Evolutionary conservation across 2,888 invertebrate genomes (phyloP), one percentile per base, ranked within the genome.

Genomic region (Lottia gigantea): DNA sequence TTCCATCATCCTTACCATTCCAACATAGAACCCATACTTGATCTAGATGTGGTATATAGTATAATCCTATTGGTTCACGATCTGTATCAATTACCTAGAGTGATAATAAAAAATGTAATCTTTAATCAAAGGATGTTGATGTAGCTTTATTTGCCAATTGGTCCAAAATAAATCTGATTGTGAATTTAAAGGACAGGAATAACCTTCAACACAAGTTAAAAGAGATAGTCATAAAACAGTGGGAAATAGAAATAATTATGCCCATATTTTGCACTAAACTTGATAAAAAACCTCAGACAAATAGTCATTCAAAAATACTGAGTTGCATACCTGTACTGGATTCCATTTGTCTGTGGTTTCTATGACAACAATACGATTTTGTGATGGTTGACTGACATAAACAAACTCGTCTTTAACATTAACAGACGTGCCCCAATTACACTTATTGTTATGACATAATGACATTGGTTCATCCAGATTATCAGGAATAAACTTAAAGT

Each of bases 1-100:
- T 92, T 78, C 92, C 90, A 76, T 90, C 90, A 62, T 83, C 75
- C 45, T 82, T 80, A 7, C 82, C 79, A 64, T 92, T 90, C 93
- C 93, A 93, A 85, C 93, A 93, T 68, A 93, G 87, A 23, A 93
- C 91, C 94, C 93, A 94, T 1, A 94, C 92, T 87, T 94, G 93
- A 86, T 94, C 93, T 77, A 93, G 87, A 80, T 92, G 92, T 16
- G 92, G 91, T 2, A 94, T 92, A 86, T 94, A 93, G 83, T 92
- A 91, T 63, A 94, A 87, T 75, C 92, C 92, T 26, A 93, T 93
- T 0, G 94, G 94, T 81, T 91, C 92, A 84, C 92, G 92, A 85
- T 94, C 93, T 1, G 93, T 93, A 49, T 91, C 90, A 61, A 94
- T 92, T 61, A 93, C 92, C 92, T 92, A 84, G 1, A 71, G 62